These are phyloP conservation scores for Steinernema khuongi DNA, from an alignment of 1,140 invertebrate genomes.

Conservation along the genomic window DNA sequence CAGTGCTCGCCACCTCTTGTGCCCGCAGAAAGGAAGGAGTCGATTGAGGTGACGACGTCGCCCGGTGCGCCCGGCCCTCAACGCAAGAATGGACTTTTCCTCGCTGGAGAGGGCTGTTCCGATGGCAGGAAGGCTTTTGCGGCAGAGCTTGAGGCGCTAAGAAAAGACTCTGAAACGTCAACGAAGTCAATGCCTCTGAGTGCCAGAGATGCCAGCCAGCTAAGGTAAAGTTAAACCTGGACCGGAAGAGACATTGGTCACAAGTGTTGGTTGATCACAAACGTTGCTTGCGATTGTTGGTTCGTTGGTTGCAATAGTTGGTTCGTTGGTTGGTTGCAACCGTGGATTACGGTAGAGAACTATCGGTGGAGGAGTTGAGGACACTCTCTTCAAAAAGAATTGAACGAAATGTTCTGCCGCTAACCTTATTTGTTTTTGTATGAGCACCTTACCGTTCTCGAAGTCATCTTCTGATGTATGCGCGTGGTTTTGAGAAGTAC, in stretches of 20 bases:
- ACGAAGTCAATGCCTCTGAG: conserved; percentile 25
- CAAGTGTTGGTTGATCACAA: no score
- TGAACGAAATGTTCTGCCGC: no score
- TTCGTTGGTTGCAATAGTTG: no score
- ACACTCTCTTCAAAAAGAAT: no score
- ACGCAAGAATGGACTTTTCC: conserved; percentile 37
- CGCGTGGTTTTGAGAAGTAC: no score
- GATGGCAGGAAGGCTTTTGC: conserved; percentile 41
- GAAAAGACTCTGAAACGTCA: conserved; percentile 52
- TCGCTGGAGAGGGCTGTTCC: conserved; percentile 16
- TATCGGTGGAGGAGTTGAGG: no score
- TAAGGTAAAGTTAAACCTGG: conserved; percentile 43
- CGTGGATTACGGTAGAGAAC: no score
- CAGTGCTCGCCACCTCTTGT: conserved; percentile 20
- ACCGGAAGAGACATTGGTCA: neutral
- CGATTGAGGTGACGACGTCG: conserved; percentile 22
- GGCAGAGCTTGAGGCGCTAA: conserved; percentile 50
- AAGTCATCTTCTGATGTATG: no score
- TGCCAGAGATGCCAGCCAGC: conserved; percentile 38
- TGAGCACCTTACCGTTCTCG: no score
- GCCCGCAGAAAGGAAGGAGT: conserved; percentile 28
- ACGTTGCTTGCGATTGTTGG: no score
- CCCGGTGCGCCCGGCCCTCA: conserved; percentile 24
- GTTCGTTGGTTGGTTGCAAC: no score
- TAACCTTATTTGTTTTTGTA: no score